Conservation (phyloP, 92 coral and sea anemone species). For the Porites lobata region DNA sequence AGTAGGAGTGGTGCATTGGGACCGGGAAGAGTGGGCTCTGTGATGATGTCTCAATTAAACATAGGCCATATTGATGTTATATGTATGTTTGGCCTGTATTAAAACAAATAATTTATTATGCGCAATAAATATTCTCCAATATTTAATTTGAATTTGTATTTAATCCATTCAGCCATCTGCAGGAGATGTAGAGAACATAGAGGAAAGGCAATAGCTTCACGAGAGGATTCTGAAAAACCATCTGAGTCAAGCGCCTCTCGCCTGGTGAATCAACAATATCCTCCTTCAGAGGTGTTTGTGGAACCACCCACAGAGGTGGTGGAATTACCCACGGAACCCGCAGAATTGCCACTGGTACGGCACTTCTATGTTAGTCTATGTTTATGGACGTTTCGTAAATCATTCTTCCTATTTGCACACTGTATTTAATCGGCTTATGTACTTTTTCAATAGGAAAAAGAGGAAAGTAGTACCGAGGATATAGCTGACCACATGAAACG, state of each 20-base stretch:
- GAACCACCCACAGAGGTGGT: conserved; percentile 13
- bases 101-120: conserved; percentile 14
- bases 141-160: conserved; percentile 10
- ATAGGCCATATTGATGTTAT: too few relatives aligned
- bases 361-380: conserved; percentile 11
- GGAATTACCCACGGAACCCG: conserved; percentile 5
- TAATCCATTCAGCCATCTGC: conserved; percentile 28
- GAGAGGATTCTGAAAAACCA: not conserved
- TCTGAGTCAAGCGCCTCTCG: conserved; percentile 8
- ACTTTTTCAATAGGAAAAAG: conserved; percentile 34
- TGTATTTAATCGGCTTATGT: conserved; percentile 3
- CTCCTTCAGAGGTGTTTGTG: conserved; percentile 10
- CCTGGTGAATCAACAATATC: conserved; percentile 23
- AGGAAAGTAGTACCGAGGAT: conserved; percentile 45
- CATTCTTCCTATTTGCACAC: conserved; percentile 21
- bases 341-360: conserved; percentile 18
- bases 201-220: conserved; percentile 16
- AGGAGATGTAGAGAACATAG: conserved; percentile 23
- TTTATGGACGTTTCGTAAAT: conserved; percentile 5
- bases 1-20: too few relatives aligned
- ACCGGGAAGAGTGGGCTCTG: too few relatives aligned
- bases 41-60: too few relatives aligned
- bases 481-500: conserved; percentile 37
- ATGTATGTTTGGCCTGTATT: too few relatives aligned
- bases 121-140: conserved; percentile 20